Evolutionary conservation across 2,888 invertebrate species (phyloP), one percentile per base, ranked within the genome.

Genomic region (Piscicola geometra): DNA sequence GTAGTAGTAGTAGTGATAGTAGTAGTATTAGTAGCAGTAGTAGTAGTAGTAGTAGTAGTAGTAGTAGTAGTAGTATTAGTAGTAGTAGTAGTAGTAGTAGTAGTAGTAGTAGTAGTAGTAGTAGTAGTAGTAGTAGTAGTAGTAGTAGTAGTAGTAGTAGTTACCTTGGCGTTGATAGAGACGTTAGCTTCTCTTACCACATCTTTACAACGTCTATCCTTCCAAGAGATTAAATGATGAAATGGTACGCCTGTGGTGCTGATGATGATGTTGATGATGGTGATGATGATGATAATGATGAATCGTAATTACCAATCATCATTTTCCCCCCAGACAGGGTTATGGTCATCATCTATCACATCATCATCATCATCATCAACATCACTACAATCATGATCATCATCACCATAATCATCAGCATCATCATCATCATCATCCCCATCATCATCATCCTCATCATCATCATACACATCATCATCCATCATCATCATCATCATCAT

Each of bases 191-290:
- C 87, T 77, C 90, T 88, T 0, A 92, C 92, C 30, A 72, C 85
- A 60, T 88, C 85, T 81, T 90, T 89, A 30, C 92, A 91, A 75
- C 94, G 88, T 78, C 91, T 83, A 85, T 95, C 95, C 83, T 93
- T 93, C 95, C 95, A 95, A 28, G 92, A 92, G 80, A 94, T 91
- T 80, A 94, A 91, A 81, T 91, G 91, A 84, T 93, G 93, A 85
- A 91, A 92, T 35, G 90, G 89, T 81, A 89, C 88, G 0, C 91
- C 91, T 18, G 90, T 91, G 71, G 87, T 86, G 76, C 86, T 86
- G 79, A 64, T 30, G 30, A 15, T 50, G 64, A 12, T 64, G 64
- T 28, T 3, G 64, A 12, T 64, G 5, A 21, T 64, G 32, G n/a
- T n/a, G n/a, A n/a, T n/a, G n/a, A n/a, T n/a, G n/a, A n/a, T n/a